Percentiles rank a stretch among this genome's conserved stretches.
These are phyloP conservation scores for Drosophila neocordata DNA, from an alignment of 1,140 invertebrate genomes.

Conservation along the genomic window DNA sequence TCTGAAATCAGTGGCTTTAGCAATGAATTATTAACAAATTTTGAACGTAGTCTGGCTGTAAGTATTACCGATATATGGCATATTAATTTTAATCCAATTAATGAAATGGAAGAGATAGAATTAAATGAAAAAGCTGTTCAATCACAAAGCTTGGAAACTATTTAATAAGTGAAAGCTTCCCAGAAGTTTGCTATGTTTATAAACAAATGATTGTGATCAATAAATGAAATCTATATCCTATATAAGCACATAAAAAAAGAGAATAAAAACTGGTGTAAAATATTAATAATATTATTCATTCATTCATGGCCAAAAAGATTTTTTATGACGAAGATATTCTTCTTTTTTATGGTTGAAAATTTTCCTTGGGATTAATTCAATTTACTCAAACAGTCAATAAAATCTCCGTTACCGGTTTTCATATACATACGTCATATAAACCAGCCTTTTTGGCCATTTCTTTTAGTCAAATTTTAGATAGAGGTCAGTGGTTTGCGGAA, in stretches of 20 bases:
- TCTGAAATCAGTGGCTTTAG: slow-evolving; percentile 60
- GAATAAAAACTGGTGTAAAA: not conserved
- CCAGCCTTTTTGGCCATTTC: not conserved
- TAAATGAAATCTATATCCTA: not conserved
- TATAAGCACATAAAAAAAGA: not conserved
- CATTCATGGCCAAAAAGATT: no score
- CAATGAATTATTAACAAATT: slow-evolving; percentile 51
- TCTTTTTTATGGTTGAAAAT: not conserved
- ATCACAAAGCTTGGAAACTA: slow-evolving; percentile 54
- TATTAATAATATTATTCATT: not conserved
- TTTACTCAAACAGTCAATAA: not conserved
- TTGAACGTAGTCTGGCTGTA: slow-evolving; percentile 60
- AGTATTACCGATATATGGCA: slow-evolving; percentile 76
- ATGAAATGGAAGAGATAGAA: slow-evolving; percentile 47
- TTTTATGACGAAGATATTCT: no score
- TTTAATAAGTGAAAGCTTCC: slow-evolving; percentile 36
- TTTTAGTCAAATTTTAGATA: not conserved
- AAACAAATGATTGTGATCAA: not conserved
- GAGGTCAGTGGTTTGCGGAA: not conserved
- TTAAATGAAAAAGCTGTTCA: slow-evolving; percentile 6
- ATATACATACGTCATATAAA: not conserved
- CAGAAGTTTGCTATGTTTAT: slow-evolving; percentile 42
- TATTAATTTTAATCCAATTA: slow-evolving; percentile 58
- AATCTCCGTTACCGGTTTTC: not conserved
- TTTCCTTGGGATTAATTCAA: not conserved